A percentile compares a stretch with the other conserved stretches of the same genome.
These are phyloP conservation scores for Drosophila macrothrix DNA, from an alignment of 2,888 invertebrate species.

Conservation along the genomic window DNA sequence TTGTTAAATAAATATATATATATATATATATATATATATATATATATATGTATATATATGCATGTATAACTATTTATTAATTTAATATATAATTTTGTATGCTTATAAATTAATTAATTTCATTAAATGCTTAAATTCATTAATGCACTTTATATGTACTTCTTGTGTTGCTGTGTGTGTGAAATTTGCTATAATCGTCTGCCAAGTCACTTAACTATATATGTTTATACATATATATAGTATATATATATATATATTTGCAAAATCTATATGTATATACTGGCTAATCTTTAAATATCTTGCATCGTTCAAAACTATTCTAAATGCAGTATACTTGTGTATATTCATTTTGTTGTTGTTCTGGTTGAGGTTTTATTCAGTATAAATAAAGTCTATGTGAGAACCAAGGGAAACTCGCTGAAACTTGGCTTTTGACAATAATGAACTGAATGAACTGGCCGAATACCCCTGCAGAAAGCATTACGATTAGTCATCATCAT, in stretches of 20 bases:
- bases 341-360: conserved; percentile 45
- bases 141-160: conserved; percentile 85
- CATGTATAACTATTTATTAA: conserved; percentile 42
- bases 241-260: conserved; percentile 47
- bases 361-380: conserved; percentile 66
- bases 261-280: conserved; percentile 39
- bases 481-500: background rate
- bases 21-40: conserved; percentile 46
- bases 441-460: background rate
- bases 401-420: conserved; percentile 3
- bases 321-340: conserved; percentile 78
- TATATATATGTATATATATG: conserved; percentile 37
- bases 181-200: conserved; percentile 70
- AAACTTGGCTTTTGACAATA: conserved; percentile 4
- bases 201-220: conserved; percentile 55
- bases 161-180: conserved; percentile 76
- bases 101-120: conserved; percentile 78
- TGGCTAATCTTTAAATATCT: conserved; percentile 36
- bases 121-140: conserved; percentile 83
- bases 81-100: conserved; percentile 54
- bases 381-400: conserved; percentile 40
- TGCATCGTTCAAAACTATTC: conserved; percentile 48
- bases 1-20: conserved; percentile 39
- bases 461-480: background rate
- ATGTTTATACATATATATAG: conserved; percentile 52